These are phyloP conservation scores for Cyprinus carpio DNA, from an alignment of 2,113 vertebrate genomes.

Conservation along the genomic window DNA sequence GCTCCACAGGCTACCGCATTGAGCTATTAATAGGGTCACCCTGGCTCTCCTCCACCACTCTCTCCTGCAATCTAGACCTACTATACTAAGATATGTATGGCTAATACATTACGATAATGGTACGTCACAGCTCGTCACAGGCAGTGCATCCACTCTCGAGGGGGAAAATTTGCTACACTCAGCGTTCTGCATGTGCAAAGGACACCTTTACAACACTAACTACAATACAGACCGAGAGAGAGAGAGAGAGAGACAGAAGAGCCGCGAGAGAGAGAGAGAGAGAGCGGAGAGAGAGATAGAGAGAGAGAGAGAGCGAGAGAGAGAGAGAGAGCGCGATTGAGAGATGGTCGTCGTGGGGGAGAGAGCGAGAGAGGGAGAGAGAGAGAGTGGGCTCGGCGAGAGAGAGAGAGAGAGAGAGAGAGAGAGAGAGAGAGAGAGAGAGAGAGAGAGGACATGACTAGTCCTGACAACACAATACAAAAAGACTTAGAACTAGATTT, in stretches of 20 bases:
- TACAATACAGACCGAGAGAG: not conserved
- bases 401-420: not conserved
- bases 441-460: not conserved
- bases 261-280: not conserved
- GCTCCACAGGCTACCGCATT: conserved; percentile 53
- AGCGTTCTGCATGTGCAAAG: not conserved
- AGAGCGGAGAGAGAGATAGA: not conserved
- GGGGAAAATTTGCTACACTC: conserved; percentile 7
- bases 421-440: not conserved
- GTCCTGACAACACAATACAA: not conserved
- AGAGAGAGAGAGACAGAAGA: too few species aligned
- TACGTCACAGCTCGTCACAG: not conserved
- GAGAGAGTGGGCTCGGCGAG: too few species aligned
- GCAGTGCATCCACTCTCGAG: not conserved
- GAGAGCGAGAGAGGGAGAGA: not conserved
- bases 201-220: not conserved
- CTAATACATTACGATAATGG: conserved; percentile 33
- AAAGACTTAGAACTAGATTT: not conserved
- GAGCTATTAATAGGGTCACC: conserved; percentile 68
- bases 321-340: too few species aligned
- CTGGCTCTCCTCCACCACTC: conserved; percentile 40
- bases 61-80: conserved; percentile 31
- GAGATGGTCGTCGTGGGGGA: too few species aligned
- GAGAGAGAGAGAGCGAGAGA: too few species aligned
- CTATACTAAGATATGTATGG: conserved; percentile 3